Evolutionary conservation across 2,797 vertebrate species (phyloP), one percentile per base, ranked within the genome.

Genomic region (Pteronotus mesoamericanus): DNA sequence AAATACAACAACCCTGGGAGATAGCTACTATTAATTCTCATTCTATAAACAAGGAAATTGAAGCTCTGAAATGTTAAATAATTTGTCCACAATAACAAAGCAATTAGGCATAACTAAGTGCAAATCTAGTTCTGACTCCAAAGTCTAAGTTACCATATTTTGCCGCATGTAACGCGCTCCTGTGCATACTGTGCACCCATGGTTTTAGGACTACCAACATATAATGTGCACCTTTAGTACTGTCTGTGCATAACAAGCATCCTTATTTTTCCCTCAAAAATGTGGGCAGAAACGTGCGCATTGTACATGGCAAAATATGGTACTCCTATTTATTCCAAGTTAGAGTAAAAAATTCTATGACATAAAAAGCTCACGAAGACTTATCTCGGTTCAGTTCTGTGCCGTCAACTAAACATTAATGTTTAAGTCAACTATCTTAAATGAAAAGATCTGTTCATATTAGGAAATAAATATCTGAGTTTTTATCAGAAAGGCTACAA

Each of bases 251-350:
- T n/a, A n/a, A n/a, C n/a, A n/a, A n/a, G n/a, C 57, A 29, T 59
- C 59, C 59, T 61, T 61, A 32, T 61, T 61, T 29, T 32, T 15
- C 26, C 26, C 57, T 59, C 57, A 29, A 59, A 59, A 59, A 59
- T 5, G 59, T 44, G 44, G 57, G 57, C 24, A 22, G 59, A 29
- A 26, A 59, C n/a, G 5, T 59, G 57, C 3, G 4, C 57, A 5
- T 29, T 14, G 59, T 29, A 59, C 57, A 29, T 11, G 1, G 57
- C 57, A 59, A 29, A 59, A 59, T 29, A 59, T 4, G 10, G 57
- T 29, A 12, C 22, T 94, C 79, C 42, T 78, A 90, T 59, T 90
- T 72, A 75, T 95, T 91, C 68, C 87, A 93, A 74, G 93, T 48
- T n/a, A 74, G 46, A 80, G 34, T 78, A 29, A 59, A 51, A 95